Base-by-base conservation (phyloP, 2,888 invertebrate species). In the Volucella inflata region DNA sequence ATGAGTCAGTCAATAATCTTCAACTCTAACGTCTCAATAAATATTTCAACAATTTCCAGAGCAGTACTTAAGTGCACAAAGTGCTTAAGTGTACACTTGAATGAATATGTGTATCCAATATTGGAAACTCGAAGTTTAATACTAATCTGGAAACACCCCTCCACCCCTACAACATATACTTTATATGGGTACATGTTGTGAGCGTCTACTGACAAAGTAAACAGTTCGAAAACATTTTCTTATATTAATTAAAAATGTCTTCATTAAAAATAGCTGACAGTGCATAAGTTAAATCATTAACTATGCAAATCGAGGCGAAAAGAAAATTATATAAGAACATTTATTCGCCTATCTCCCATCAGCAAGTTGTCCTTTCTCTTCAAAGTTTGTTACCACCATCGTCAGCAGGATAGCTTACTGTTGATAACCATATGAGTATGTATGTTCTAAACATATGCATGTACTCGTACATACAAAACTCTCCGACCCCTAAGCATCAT, bases 261-360 rank as follows among this genome's bases (percentile, higher is more conserved):
- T 75, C 71, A 84, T 80, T 75, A 76, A 75, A 80, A 55, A 75
- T 60, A 21, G 46, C 76, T 71, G 72, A 77, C 71, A 46, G 67
- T 68, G 72, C 68, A 72, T 77, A 72, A 51, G 53, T 48, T 64
- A 85, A 55, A 76, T 77, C 76, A 67, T 72, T 77, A 77, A 81
- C 30, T 76, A 81, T 85, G 76, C 81, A 80, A 85, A 76, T 81
- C 81, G 62, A 77, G 76, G 76, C 67, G 30, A 85, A 68, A 68
- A 68, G 72, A 57, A 77, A 85, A 80, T 81, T 81, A 76, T 30
- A 30, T 84, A 55, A 76, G 81, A 76, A 77, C 76, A 64, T 85
- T 62, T 81, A 76, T 81, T 85, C 85, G 76, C 72, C 62, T 85
- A 60, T 85, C 75, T 55, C 14, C 46, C 79, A 53, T 59, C 57